These are phyloP conservation scores for Petroica traversi DNA, from an alignment of 2,113 vertebrate genomes.

Conservation along the genomic window DNA sequence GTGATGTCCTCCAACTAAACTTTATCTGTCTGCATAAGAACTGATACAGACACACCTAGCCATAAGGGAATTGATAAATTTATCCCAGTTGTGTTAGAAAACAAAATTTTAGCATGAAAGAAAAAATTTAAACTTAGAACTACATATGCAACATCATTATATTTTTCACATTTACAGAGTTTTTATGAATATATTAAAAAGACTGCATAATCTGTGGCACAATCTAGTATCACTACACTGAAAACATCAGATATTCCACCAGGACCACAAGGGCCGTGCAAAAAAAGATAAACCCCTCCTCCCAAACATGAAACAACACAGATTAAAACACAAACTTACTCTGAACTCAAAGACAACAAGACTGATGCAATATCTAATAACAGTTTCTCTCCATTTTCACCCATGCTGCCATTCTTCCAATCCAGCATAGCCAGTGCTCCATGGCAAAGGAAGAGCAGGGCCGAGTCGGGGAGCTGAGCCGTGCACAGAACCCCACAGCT, in stretches of 20 bases:
- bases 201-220: accelerated
- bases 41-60: neutral
- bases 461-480: constrained; percentile 26
- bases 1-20: neutral
- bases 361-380: constrained; percentile 79
- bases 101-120: neutral
- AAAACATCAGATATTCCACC: neutral
- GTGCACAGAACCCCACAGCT: constrained; percentile 75
- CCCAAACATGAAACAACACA: neutral
- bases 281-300: neutral
- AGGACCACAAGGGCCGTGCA: accelerated
- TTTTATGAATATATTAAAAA: neutral
- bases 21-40: neutral
- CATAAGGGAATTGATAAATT: neutral
- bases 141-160: neutral
- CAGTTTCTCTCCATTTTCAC: constrained; percentile 76
- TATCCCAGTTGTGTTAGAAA: neutral
- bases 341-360: constrained; percentile 84
- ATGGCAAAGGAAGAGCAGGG: constrained; percentile 87
- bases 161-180: neutral
- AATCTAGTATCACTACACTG: neutral
- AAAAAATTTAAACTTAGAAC: neutral
- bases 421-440: constrained; percentile 91
- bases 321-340: constrained; percentile 71
- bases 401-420: constrained; percentile 79